These are phyloP conservation scores for Gobionotothen gibberifrons DNA, from an alignment of 2,797 vertebrate genomes.

Conservation along the genomic window DNA sequence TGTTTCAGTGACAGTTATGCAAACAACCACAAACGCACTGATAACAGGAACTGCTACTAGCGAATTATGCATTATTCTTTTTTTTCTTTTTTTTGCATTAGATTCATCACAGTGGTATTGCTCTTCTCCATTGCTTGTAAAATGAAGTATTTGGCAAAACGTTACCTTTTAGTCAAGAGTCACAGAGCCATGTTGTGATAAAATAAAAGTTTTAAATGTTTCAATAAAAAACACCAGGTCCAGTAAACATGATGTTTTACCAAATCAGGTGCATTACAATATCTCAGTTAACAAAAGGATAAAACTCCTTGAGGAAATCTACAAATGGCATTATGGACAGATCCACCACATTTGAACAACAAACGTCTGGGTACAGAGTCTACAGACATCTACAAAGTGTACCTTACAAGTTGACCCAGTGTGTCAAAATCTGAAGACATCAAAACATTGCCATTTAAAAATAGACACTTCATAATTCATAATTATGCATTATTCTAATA, in stretches of 20 bases:
- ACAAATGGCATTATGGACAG: constrained; percentile 82
- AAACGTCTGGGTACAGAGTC: constrained; percentile 75
- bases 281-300: constrained; percentile 82
- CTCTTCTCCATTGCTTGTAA: neutral
- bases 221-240: constrained; percentile 82
- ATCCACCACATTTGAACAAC: constrained; percentile 77
- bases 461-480: constrained; percentile 75
- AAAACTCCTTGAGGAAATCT: constrained; percentile 84
- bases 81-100: too few relatives aligned
- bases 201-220: constrained; percentile 86
- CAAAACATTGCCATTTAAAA: constrained; percentile 77
- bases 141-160: neutral
- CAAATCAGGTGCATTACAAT: constrained; percentile 82
- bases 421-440: constrained; percentile 74
- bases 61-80: too few relatives aligned
- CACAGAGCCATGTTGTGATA: constrained; percentile 77
- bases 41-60: too few relatives aligned
- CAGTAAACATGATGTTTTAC: constrained; percentile 80
- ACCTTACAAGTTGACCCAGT: constrained; percentile 75
- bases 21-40: too few relatives aligned
- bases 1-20: too few relatives aligned
- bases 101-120: neutral
- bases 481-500: too few relatives aligned
- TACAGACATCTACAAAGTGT: constrained; percentile 77
- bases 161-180: constrained; percentile 47